Conservation (phyloP, 2,888 invertebrate species). For the Fissipunctia ypsillon region DNA sequence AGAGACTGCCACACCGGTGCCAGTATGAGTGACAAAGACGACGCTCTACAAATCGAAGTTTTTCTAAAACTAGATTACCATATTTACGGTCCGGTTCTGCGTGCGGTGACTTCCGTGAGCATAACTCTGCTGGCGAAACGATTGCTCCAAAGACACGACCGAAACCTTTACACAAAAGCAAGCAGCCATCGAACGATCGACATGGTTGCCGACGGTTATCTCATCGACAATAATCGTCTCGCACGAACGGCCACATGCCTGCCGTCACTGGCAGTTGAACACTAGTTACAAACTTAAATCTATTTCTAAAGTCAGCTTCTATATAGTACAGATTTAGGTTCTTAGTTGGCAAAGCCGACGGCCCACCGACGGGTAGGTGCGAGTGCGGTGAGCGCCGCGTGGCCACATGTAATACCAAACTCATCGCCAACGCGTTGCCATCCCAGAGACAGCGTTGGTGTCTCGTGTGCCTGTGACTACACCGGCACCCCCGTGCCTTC, state of each 20-base stretch:
- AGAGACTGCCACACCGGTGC: neutral
- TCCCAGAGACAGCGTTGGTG: no score
- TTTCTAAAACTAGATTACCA: no score
- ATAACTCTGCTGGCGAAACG: neutral
- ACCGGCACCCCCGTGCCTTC: neutral
- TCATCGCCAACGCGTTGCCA: no score
- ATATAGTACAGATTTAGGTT: neutral
- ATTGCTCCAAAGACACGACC: neutral
- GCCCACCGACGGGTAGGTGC: no score
- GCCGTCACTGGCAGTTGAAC: neutral
- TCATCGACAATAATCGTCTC: constrained; percentile 30
- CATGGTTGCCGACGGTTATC: neutral
- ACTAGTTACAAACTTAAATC: neutral
- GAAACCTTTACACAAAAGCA: neutral
- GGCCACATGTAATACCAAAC: no score
- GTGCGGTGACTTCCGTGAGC: neutral
- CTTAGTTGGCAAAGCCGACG: neutral
- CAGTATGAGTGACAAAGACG: no score
- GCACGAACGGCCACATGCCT: constrained; percentile 38
- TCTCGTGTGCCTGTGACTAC: no score
- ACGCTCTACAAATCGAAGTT: neutral
- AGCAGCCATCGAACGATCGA: neutral
- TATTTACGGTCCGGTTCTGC: neutral
- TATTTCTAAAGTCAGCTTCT: constrained; percentile 16
- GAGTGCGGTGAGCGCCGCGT: no score